Evolutionary conservation across 2,113 vertebrate species (phyloP).

Genomic region (Mormyrus lacerda): DNA sequence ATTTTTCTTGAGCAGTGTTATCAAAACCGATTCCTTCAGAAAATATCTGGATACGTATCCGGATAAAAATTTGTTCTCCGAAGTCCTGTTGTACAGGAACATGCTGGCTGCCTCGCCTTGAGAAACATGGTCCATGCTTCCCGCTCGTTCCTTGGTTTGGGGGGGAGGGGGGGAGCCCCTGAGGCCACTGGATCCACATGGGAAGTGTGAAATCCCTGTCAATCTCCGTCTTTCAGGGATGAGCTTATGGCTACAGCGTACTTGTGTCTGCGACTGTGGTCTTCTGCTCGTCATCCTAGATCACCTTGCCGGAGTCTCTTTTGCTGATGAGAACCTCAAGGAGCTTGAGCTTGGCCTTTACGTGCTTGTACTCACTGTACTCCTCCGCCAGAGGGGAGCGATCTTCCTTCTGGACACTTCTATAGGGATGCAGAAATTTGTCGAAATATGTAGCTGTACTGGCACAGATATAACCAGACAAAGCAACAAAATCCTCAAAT

Average conservation of each 20-base stretch:
- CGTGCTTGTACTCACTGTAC: conserved; percentile 91
- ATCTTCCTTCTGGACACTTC: conserved; percentile 93
- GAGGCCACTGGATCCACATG: neutral
- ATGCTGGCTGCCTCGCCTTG: neutral
- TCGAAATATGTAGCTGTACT: neutral
- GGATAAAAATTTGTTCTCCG: neutral
- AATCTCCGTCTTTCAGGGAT: neutral
- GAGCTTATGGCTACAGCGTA: conserved; percentile 21
- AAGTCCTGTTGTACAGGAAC: neutral
- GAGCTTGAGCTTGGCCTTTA: conserved; percentile 89
- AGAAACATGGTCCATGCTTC: neutral
- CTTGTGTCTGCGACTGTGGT: neutral
- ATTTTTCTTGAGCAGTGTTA: conserved; percentile 6
- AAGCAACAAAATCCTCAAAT: neutral
- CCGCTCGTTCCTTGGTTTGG: neutral
- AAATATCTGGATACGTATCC: neutral
- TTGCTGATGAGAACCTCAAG: conserved; percentile 97
- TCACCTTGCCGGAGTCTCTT: conserved; percentile 67
- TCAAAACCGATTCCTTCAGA: neutral
- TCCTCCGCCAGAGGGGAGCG: conserved; percentile 83
- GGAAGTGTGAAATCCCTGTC: neutral
- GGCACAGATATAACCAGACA: neutral
- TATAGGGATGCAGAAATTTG: conserved; percentile 38
- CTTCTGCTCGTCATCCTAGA: conserved; percentile 34
- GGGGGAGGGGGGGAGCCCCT: neutral